These are phyloP conservation scores for Chaenocephalus aceratus DNA, from an alignment of 2,113 vertebrate species.

Conservation along the genomic window DNA sequence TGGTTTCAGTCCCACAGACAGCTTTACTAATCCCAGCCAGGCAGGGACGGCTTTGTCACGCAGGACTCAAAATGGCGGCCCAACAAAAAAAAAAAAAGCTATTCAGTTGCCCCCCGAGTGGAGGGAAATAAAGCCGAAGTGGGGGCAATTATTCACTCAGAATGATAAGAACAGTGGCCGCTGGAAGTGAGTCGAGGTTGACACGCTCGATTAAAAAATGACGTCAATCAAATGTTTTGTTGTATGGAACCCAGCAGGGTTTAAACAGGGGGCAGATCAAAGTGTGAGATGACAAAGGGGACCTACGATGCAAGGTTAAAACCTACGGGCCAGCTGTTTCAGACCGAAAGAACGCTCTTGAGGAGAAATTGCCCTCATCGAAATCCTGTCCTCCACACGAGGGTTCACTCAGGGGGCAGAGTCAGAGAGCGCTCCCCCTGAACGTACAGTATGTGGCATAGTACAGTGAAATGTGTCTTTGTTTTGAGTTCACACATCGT, in stretches of 20 bases:
- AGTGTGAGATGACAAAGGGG: conserved; percentile 59
- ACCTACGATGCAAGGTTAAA: conserved; percentile 54
- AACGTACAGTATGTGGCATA: conserved; percentile 24
- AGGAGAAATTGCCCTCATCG: conserved; percentile 54
- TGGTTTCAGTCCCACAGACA: conserved; percentile 55
- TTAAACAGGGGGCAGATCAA: conserved; percentile 63
- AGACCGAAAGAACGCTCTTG: conserved; percentile 29
- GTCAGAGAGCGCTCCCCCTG: neutral
- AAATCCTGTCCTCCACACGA: conserved; percentile 30
- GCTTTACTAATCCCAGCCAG: conserved; percentile 61
- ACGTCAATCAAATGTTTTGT: conserved; percentile 60
- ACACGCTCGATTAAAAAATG: conserved; percentile 63
- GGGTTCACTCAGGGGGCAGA: conserved; percentile 67
- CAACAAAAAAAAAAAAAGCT: conserved; percentile 5
- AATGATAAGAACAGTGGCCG: conserved; percentile 33
- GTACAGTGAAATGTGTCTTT: conserved; percentile 69
- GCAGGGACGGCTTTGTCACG: conserved; percentile 66
- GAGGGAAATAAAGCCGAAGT: conserved; percentile 46
- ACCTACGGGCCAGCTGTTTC: conserved; percentile 27
- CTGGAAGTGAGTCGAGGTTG: conserved; percentile 23
- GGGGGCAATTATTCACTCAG: conserved; percentile 60
- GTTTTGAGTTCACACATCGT: conserved; percentile 74
- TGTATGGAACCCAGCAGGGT: conserved; percentile 51
- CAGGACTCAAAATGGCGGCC: conserved; percentile 56
- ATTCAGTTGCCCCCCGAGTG: conserved; percentile 38